A percentile compares a stretch with the other conserved stretches of the same genome.
Evolutionary conservation across 2,888 invertebrate species (phyloP).

Genomic region (Napeogenes sylphis): DNA sequence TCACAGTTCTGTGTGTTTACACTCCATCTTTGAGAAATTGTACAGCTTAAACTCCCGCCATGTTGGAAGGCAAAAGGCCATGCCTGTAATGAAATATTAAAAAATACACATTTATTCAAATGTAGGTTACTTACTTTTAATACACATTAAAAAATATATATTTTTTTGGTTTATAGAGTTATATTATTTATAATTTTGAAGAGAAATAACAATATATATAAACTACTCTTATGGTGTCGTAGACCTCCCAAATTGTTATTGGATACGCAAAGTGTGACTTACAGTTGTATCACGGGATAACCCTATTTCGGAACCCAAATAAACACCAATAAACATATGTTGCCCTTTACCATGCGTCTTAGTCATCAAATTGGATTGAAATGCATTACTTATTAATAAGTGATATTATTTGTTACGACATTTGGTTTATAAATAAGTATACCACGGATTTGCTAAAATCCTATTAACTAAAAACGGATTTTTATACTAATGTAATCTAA

Average conservation of each 20-base stretch:
- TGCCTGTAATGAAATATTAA: slow-evolving; percentile 76
- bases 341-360: neutral
- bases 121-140: no score
- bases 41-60: slow-evolving; percentile 68
- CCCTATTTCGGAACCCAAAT: slow-evolving; percentile 51
- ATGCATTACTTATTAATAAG: no score
- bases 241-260: slow-evolving; percentile 49
- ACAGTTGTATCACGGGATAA: slow-evolving; percentile 38
- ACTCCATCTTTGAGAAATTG: slow-evolving; percentile 68
- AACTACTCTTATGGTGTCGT: neutral
- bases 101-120: neutral
- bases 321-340: slow-evolving; percentile 43
- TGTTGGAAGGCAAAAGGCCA: slow-evolving; percentile 90
- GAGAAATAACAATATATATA: neutral
- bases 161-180: no score
- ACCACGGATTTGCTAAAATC: no score
- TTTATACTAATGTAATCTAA: no score
- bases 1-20: slow-evolving; percentile 47
- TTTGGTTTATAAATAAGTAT: no score
- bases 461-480: no score
- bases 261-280: slow-evolving; percentile 39
- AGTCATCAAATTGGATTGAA: no score
- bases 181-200: neutral
- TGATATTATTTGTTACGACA: no score
- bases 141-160: no score